These are phyloP conservation scores for Anthonomus grandis DNA, from an alignment of 1,140 invertebrate genomes.

Conservation along the genomic window DNA sequence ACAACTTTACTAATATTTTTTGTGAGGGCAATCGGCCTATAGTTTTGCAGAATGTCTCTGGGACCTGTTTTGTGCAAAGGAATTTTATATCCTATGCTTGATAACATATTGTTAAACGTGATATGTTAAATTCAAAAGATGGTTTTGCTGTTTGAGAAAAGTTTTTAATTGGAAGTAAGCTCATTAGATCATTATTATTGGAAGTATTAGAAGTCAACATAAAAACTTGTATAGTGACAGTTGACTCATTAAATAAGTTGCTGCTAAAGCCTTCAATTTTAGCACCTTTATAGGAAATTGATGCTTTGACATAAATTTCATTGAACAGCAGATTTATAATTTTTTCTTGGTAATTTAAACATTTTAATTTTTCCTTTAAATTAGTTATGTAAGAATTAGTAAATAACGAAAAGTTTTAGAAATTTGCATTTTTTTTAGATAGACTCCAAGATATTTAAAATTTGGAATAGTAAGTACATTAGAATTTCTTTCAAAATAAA, in stretches of 20 bases:
- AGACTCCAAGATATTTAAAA: not conserved
- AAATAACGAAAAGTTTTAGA: not conserved
- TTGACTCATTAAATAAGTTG: not conserved
- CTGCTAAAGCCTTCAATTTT: not conserved
- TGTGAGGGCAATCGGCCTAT: no score
- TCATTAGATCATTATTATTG: not conserved
- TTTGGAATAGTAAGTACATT: not conserved
- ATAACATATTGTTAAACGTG: not conserved
- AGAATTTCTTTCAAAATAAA: not conserved
- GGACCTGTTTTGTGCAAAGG: no score
- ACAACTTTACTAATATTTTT: no score
- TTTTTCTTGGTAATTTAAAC: not conserved
- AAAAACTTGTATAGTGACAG: not conserved
- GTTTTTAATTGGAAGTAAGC: not conserved
- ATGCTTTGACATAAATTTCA: not conserved
- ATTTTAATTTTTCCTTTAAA: not conserved
- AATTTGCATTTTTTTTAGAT: not conserved
- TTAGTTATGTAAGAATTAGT: not conserved
- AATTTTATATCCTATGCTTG: not conserved
- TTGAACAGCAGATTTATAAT: not conserved
- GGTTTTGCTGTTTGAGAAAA: not conserved
- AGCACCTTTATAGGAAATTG: not conserved
- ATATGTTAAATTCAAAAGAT: not conserved
- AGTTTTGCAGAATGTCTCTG: no score
- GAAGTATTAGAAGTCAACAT: not conserved